Conservation (phyloP, 2,113 vertebrate species). For the Nothocercus julius region DNA sequence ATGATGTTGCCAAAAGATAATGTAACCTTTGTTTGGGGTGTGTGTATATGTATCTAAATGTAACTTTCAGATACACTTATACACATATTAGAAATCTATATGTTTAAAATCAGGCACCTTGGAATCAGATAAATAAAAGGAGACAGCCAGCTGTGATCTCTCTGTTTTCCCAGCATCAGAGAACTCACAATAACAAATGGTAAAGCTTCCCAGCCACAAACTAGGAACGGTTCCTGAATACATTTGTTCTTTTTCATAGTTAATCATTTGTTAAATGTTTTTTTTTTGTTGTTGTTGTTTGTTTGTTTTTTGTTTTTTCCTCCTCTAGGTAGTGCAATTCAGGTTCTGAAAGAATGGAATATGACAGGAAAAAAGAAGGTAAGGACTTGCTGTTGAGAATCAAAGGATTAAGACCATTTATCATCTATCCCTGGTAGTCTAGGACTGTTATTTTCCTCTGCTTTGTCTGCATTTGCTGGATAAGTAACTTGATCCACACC, state of each 20-base stretch:
- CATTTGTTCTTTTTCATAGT: not conserved
- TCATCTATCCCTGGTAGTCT: not conserved
- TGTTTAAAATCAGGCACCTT: not conserved
- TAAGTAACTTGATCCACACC: not conserved
- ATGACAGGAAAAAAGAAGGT: constrained; percentile 85
- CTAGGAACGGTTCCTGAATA: not conserved
- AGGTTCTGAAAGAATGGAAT: constrained; percentile 85
- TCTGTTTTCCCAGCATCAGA: not conserved
- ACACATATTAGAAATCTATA: not conserved
- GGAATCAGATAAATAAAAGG: not conserved
- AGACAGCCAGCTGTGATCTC: not conserved
- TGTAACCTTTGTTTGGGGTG: not conserved
- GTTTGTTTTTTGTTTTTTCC: not conserved
- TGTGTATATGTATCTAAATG: not conserved
- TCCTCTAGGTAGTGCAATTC: constrained; percentile 76
- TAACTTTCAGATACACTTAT: not conserved
- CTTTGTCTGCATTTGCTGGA: not conserved
- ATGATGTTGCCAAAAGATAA: not conserved
- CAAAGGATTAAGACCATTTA: not conserved
- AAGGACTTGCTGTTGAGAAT: constrained; percentile 46
- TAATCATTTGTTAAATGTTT: constrained; percentile 38
- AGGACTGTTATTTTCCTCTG: not conserved
- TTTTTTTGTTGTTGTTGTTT: constrained; percentile 18
- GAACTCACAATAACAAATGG: constrained; percentile 17
- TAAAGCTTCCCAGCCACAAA: not conserved